Conservation (phyloP, 2,888 invertebrate genomes). For the Lamellibrachia columna region DNA sequence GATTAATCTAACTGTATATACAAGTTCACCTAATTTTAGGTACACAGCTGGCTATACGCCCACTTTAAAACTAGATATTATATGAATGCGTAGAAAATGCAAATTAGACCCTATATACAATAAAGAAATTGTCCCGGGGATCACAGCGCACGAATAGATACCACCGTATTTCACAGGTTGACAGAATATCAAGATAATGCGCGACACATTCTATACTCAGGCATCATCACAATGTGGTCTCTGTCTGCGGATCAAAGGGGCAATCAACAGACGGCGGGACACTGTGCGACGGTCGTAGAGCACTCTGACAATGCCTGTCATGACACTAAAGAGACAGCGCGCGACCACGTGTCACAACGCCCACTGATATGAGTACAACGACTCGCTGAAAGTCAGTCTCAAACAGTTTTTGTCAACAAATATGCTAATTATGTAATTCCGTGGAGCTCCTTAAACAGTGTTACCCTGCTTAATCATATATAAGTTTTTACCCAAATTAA, state of each 20-base stretch:
- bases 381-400: too few relatives aligned
- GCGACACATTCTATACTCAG: neutral
- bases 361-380: neutral
- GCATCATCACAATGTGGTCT: neutral
- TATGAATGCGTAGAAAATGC: too few relatives aligned
- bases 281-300: neutral
- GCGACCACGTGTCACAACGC: neutral
- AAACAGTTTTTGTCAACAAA: too few relatives aligned
- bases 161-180: neutral
- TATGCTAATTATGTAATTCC: neutral
- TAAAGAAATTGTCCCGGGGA: neutral
- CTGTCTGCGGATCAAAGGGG: neutral
- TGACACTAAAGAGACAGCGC: neutral
- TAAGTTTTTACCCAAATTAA: neutral
- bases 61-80: too few relatives aligned
- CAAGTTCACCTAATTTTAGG: too few relatives aligned
- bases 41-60: too few relatives aligned
- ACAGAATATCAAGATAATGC: neutral
- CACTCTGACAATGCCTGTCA: too few relatives aligned
- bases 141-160: neutral
- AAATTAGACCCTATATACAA: neutral
- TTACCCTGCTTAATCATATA: neutral
- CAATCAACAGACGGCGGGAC: neutral
- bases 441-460: neutral
- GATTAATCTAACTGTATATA: too few relatives aligned